phyloP scores from a whole-genome alignment of 2,888 invertebrate genomes.

The Andrena flavipes region DNA sequence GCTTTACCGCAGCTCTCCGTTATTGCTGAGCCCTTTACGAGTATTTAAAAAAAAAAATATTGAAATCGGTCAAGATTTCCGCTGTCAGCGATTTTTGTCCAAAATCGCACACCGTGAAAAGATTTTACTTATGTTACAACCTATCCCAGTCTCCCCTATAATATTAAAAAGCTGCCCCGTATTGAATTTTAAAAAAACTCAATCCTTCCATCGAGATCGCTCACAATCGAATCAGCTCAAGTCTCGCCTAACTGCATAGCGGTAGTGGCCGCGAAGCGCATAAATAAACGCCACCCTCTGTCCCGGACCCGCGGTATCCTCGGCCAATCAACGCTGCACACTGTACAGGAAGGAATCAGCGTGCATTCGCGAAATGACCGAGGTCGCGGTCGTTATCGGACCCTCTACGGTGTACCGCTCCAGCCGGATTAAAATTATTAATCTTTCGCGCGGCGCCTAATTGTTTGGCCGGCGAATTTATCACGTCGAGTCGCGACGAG shows the following conservation, averaged over 20 bases:
- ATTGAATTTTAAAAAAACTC: too few species aligned
- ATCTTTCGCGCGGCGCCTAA: constrained; percentile 49
- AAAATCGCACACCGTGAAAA: too few species aligned
- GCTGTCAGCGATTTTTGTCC: too few species aligned
- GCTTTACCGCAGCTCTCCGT: too few species aligned
- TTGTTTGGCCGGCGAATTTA: constrained; percentile 59
- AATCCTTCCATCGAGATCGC: too few species aligned
- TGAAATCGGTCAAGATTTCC: too few species aligned
- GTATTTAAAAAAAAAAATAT: too few species aligned
- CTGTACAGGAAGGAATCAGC: constrained; percentile 17
- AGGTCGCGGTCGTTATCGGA: constrained; percentile 37
- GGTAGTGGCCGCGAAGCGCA: constrained; percentile 22
- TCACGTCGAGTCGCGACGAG: constrained; percentile 43
- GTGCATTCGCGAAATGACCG: constrained; percentile 21
- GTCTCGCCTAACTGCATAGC: neutral
- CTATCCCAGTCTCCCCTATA: too few species aligned
- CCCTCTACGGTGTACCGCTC: constrained; percentile 15
- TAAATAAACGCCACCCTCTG: constrained; percentile 14
- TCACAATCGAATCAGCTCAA: neutral
- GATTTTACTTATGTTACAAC: too few species aligned
- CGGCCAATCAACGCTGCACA: neutral
- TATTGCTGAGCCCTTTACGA: too few species aligned
- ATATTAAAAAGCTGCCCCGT: too few species aligned
- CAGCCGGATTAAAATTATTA: constrained; percentile 51
- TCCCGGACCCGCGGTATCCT: neutral